A percentile compares a stretch with the other conserved stretches of the same genome.
phyloP scores from a whole-genome alignment of 2,113 vertebrate species.

The Nymphicus hollandicus region DNA sequence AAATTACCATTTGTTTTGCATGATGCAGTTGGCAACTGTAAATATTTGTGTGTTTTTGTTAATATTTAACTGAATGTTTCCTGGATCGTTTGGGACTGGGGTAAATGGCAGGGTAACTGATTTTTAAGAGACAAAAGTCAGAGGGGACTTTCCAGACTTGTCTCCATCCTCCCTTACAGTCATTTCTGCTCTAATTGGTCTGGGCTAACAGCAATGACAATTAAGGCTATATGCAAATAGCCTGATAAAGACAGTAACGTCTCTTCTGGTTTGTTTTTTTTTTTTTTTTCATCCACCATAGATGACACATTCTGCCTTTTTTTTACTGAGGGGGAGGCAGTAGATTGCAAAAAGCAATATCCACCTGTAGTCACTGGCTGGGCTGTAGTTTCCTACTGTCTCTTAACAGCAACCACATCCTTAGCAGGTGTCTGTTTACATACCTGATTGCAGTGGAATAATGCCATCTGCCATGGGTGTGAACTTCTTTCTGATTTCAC shows the following conservation, averaged over 20 bases:
- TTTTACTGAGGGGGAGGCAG: conserved; percentile 28
- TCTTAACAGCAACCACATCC: conserved; percentile 61
- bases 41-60: conserved; percentile 19
- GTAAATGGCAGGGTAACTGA: conserved; percentile 35
- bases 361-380: conserved; percentile 47
- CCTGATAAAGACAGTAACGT: conserved; percentile 48
- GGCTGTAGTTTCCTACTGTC: conserved; percentile 50
- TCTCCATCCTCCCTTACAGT: conserved; percentile 67
- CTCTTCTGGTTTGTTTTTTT: not conserved
- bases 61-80: conserved; percentile 46
- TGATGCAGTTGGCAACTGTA: conserved; percentile 34
- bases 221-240: conserved; percentile 67
- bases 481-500: conserved; percentile 14
- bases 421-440: conserved; percentile 59
- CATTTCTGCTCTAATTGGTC: conserved; percentile 68
- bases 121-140: conserved; percentile 50
- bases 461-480: conserved; percentile 35
- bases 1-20: conserved; percentile 34
- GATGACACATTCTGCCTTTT: not conserved
- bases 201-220: conserved; percentile 59
- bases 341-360: conserved; percentile 33
- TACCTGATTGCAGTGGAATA: conserved; percentile 47
- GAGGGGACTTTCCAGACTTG: conserved; percentile 65
- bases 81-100: conserved; percentile 27
- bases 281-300: conserved; percentile 22